Base-by-base conservation (phyloP, 2,797 vertebrate genomes). In the Coccyzus lansbergi region DNA sequence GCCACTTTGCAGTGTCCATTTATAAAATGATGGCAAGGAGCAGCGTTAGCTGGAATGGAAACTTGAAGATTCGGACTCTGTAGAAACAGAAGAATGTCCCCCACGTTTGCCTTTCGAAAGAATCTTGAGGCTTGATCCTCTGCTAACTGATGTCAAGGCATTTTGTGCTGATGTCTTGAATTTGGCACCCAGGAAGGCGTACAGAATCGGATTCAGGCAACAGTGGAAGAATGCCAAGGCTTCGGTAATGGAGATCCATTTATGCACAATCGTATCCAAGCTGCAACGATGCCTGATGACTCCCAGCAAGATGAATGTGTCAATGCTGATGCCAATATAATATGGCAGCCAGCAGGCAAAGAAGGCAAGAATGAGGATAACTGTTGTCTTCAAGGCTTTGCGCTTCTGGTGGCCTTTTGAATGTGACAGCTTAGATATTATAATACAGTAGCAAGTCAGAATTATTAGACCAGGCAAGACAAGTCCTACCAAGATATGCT, bases 321-420 rank as follows among this genome's bases (percentile, higher is more conserved):
- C 99, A 9, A 99, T 97, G 79, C 98, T 99, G 97, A 99, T 98
- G 59, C 98, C 98, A 0, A 98, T 79, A 7, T 99, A 99, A 96
- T 99, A 99, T 0, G 99, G 99, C 71, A 99, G 97, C 99, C 99
- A 99, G 97, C 99, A 99, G 89, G 97, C 97, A 76, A 99, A 99
- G 96, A 99, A 99, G 78, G 99, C 99, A 1, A 99, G 79, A 88
- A 99, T 99, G 63, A 99, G 99, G 95, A 99, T 99, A 87, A 99
- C 97, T 0, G 99, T 99, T 59, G 99, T 99, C 97, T 99, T 99
- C 94, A 99, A 97, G 6, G 99, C 99, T 96, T 99, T 99, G 96
- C 98, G 98, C 95, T 99, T 99, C 97, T 99, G 98, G 94, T 99
- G 98, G 59, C 98, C 99, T 93, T 99, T 99, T 76, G 98, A 96